Evolutionary conservation across 2,113 vertebrate species (phyloP), one percentile per base, ranked within the genome.

Genomic region (Microcebus ravelobensis): DNA sequence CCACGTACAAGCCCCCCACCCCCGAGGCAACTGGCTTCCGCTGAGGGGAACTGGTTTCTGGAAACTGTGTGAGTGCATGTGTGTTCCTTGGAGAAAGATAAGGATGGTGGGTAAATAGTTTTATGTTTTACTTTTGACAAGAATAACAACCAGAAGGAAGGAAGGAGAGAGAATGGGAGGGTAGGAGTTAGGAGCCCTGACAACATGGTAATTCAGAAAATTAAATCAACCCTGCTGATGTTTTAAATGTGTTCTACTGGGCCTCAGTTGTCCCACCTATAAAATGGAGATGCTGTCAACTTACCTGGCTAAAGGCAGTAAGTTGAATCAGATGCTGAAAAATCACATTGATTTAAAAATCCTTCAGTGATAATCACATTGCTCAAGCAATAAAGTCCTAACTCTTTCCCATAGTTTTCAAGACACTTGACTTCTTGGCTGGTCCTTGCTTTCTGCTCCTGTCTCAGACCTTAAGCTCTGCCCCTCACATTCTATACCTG

Each of bases 251-350:
- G 61, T 15, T 65, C 4, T 65, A 48, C 82, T 85, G 61, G 48
- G 50, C 68, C 92, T 97, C 68, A n/a, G 27, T 77, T 59, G 31
- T 13, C 42, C 39, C 42, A 73, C 80, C 79, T 45, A n/a, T 55
- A 68, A 80, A 95, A 94, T 89, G 83, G 93, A 48, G 68, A 68
- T 20, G 36, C 2, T 42, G 15, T 21, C 87, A 67, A 23, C 23
- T 71, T 34, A 31, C 6, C 34, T 13, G 23, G 17, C 48, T 50
- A 55, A 29, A n/a, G 21, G 48, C 0, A 4, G 2, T 27, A 39
- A 8, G 17, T 1, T 1, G 8, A 87, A 85, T 65, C 34, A 71
- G 27, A 65, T 31, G 42, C 17, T 82, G 34, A 73, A 94, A 73
- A 73, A 31, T 12, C 2, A 2, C 8, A 34, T 14, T 42, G 81